Evolutionary conservation across 1,140 invertebrate genomes (phyloP).

Genomic region (Tetragonula clypearis): DNA sequence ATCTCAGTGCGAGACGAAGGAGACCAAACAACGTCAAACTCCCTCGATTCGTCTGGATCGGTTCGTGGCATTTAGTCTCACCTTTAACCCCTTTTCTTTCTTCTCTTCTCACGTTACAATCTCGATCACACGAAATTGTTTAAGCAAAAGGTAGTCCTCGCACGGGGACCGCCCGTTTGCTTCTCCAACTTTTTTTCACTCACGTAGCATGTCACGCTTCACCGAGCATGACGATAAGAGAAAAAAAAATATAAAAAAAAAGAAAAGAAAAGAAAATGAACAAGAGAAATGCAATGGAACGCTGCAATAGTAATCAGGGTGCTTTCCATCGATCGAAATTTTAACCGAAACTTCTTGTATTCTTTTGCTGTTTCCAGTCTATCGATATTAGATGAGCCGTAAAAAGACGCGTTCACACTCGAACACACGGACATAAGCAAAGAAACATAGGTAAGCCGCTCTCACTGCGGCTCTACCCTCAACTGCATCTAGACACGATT

Average conservation of each 20-base stretch:
- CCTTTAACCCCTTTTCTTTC: conserved; percentile 25
- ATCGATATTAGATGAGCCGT: conserved; percentile 76
- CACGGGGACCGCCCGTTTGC: conserved; percentile 20
- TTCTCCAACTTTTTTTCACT: conserved; percentile 18
- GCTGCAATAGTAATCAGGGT: conserved; percentile 28
- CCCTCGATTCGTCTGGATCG: not conserved
- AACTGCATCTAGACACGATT: conserved; percentile 53
- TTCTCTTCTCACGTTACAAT: conserved; percentile 37
- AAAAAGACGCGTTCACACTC: conserved; percentile 70
- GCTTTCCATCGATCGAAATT: conserved; percentile 20
- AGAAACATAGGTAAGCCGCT: conserved; percentile 70
- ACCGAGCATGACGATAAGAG: conserved; percentile 34
- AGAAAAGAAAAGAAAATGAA: not conserved
- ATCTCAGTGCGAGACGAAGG: not conserved
- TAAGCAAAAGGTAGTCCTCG: conserved; percentile 6
- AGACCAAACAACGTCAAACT: not conserved
- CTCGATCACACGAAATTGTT: conserved; percentile 33
- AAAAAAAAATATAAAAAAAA: no score
- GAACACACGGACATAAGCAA: conserved; percentile 68
- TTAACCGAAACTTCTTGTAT: conserved; percentile 59
- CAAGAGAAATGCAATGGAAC: conserved; percentile 29
- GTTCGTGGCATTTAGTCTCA: conserved; percentile 6
- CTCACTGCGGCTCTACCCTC: conserved; percentile 55
- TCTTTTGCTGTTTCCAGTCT: conserved; percentile 77
- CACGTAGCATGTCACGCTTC: conserved; percentile 57